These are phyloP conservation scores for Plestiodon gilberti DNA, from an alignment of 2,113 vertebrate genomes.

Conservation along the genomic window DNA sequence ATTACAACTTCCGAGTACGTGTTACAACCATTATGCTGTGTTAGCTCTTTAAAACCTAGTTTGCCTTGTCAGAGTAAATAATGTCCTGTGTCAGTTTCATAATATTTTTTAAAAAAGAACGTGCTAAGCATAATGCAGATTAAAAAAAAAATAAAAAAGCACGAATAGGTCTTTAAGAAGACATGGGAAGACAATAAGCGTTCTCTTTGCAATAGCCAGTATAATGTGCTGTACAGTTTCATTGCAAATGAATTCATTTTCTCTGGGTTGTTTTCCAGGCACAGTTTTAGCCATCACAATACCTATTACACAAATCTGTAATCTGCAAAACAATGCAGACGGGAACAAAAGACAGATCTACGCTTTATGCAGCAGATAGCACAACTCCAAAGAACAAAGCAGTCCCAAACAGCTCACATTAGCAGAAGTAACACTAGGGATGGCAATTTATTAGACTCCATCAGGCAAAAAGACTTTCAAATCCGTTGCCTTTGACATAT, in stretches of 20 bases:
- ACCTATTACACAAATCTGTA: neutral
- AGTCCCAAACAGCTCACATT: conserved; percentile 8
- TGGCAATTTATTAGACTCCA: conserved; percentile 37
- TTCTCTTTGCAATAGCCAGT: neutral
- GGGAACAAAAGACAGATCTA: conserved; percentile 21
- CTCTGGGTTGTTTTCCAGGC: conserved; percentile 27
- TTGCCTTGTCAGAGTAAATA: neutral
- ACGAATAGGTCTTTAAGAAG: conserved; percentile 8
- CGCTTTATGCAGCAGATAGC: conserved; percentile 18
- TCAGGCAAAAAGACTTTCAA: conserved; percentile 22
- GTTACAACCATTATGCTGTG: neutral
- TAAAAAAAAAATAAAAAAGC: neutral
- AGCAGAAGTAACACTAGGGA: conserved; percentile 29
- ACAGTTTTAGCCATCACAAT: conserved; percentile 14
- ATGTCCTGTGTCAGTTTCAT: neutral
- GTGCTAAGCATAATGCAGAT: neutral
- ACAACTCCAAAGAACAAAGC: conserved; percentile 32
- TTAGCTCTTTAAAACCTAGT: conserved; percentile 28
- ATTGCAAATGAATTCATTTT: conserved; percentile 37
- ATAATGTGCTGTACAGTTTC: conserved; percentile 27
- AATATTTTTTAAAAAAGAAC: conserved; percentile 3
- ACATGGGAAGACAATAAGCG: neutral
- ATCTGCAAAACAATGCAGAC: conserved; percentile 16
- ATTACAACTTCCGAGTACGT: conserved; percentile 8
- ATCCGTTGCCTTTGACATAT: conserved; percentile 15